A percentile compares a stretch with the other conserved stretches of the same genome.
Evolutionary conservation across 2,113 vertebrate genomes (phyloP).

Genomic region (Progne subis): DNA sequence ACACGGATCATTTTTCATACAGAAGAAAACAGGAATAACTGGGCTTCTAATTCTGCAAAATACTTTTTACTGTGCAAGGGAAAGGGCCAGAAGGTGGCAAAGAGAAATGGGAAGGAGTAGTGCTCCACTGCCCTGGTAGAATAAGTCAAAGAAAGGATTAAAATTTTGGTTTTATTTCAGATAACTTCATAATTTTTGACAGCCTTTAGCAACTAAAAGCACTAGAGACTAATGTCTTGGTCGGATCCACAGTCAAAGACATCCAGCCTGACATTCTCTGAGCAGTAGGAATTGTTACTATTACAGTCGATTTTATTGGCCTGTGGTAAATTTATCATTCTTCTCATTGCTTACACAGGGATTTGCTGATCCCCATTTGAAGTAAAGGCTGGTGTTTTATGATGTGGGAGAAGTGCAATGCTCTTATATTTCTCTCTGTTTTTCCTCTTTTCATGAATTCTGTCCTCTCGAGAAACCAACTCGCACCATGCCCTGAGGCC

Average conservation of each 20-base stretch:
- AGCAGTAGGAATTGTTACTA: not conserved
- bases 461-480: not conserved
- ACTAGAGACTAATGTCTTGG: not conserved
- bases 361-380: not conserved
- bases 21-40: not conserved
- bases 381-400: not conserved
- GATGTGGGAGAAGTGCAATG: not conserved
- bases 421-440: not conserved
- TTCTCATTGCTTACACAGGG: not conserved
- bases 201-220: not conserved
- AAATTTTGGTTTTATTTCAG: not conserved
- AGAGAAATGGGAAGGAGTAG: not conserved
- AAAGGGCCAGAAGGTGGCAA: not conserved
- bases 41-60: not conserved
- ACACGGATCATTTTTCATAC: not conserved
- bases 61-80: not conserved
- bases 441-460: not conserved
- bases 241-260: not conserved
- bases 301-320: not conserved
- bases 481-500: not conserved
- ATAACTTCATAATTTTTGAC: not conserved
- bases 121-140: not conserved
- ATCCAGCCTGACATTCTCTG: not conserved
- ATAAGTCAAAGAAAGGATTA: not conserved
- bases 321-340: not conserved